Base-by-base conservation (phyloP, 2,888 invertebrate genomes). In the Drosophila crucigera region DNA sequence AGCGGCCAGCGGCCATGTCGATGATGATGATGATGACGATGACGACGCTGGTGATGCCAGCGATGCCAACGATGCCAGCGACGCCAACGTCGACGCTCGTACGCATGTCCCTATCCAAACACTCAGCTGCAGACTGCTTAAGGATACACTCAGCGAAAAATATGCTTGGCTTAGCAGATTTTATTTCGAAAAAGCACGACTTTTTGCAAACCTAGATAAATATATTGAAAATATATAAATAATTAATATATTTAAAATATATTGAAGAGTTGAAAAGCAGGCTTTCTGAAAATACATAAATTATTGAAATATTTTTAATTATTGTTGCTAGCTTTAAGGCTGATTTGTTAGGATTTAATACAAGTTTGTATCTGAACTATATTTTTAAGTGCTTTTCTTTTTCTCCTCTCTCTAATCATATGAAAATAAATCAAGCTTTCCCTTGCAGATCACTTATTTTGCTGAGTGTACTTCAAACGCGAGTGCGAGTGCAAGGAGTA, bases 61-160 rank as follows among this genome's bases (percentile, higher is more conserved):
- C 30, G 7, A 30, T 30, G 30, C 30, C 30, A 30, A 6, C 50
- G 72, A 67, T 55, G 74, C 55, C 64, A 70, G 63, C 49, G 60
- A 67, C 37, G 70, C 68, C 54, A 72, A 60, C 85, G 82, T 69
- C 85, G 86, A 69, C 80, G 83, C 69, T 78, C 77, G 76, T 76
- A 82, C 90, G 89, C 87, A 89, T 89, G 85, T 89, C 87, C 87
- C 87, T 89, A 78, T 84, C 67, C 73, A 75, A 82, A 80, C 73
- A 73, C 68, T 41, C 22, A 52, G 53, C 33, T 62, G 47, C 58
- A 62, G 43, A 43, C 50, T 30, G 56, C 56, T 56, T 56, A 58
- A 66, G 63, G 35, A 22, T 58, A 67, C 53, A 61, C 55, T 50
- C n/a, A 28, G 52, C 52, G n/a, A 30, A 56, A 30, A 39, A 7